phyloP scores from a whole-genome alignment of 2,113 vertebrate species.

The Camarhynchus parvulus region DNA sequence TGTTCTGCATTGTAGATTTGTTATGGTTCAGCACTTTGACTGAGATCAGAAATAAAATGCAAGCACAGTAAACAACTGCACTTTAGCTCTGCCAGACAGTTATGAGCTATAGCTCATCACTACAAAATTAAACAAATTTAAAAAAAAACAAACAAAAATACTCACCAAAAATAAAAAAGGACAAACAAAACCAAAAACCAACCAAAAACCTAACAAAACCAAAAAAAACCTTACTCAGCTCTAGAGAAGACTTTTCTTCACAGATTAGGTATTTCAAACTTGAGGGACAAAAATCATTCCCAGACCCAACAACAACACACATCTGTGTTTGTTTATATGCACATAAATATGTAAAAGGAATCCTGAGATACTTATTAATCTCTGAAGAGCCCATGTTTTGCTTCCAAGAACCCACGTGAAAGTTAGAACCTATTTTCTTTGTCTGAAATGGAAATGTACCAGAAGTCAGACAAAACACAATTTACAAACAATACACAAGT shows the following conservation, averaged over 20 bases:
- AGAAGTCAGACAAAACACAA: neutral
- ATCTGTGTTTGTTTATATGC: neutral
- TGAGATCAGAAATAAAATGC: constrained; percentile 24
- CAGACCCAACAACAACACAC: neutral
- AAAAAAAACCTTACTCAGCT: neutral
- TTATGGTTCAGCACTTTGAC: constrained; percentile 1
- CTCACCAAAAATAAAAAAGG: too few species aligned
- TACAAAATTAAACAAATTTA: neutral
- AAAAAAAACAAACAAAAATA: too few species aligned
- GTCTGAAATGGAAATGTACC: neutral
- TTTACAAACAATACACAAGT: neutral
- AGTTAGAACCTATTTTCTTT: neutral
- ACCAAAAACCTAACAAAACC: too few species aligned
- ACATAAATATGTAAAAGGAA: neutral
- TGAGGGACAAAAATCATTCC: neutral
- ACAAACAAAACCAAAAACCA: neutral
- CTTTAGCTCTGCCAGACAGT: neutral
- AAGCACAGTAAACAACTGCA: constrained; percentile 4
- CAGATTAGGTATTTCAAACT: neutral
- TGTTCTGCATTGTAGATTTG: neutral
- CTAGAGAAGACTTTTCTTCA: neutral
- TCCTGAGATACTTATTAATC: neutral
- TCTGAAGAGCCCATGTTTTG: neutral
- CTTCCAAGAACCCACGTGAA: neutral
- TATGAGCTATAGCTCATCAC: neutral